Base-by-base conservation (phyloP, 2,888 invertebrate species). In the Hydropsyche betteni region DNA sequence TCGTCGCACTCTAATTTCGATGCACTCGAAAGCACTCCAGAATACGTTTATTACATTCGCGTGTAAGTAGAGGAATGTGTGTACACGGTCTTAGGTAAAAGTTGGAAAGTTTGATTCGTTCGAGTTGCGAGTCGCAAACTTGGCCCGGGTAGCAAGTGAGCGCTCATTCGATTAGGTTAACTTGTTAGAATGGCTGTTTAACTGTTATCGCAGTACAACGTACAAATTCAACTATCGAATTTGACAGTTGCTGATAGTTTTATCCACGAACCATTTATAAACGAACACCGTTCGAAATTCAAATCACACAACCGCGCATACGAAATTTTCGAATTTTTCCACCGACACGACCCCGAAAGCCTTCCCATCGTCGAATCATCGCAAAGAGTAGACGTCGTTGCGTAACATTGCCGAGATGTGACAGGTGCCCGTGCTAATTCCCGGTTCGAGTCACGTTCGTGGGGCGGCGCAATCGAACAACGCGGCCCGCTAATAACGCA, bases 361-460 rank as follows among this genome's bases (percentile, higher is more conserved):
- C 24, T 24, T 2, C 24, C 2, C 24, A 24, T 24, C 24, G 24
- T 24, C 1, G 24, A 24, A 24, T 24, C 24, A 24, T 24, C 24
- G 24, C 24, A 24, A 24, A 24, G 24, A 38, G 68, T 14, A 14
- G 16, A 38, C 38, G 68, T n/a, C 38, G 34, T 51, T 33, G 50
- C 33, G 53, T 34, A 51, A 70, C 75, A 38, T 36, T 14, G 61
- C 69, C 44, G n/a, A 75, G 70, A 75, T 61, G 75, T 75, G 75
- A 75, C 75, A 75, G 70, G 16, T 44, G 74, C 74, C 74, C 8
- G 44, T 53, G 64, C 16, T 61, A 70, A 69, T 75, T 75, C 61
- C 44, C 70, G 58, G 70, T 75, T 75, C 70, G 50, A 70, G 75
- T 75, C 75, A 75, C 75, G 75, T 75, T 69, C 16, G 16, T 24